Evolutionary conservation across 2,888 invertebrate species (phyloP), one percentile per base, ranked within the genome.

Genomic region (Stenoptilia bipunctidactyla): DNA sequence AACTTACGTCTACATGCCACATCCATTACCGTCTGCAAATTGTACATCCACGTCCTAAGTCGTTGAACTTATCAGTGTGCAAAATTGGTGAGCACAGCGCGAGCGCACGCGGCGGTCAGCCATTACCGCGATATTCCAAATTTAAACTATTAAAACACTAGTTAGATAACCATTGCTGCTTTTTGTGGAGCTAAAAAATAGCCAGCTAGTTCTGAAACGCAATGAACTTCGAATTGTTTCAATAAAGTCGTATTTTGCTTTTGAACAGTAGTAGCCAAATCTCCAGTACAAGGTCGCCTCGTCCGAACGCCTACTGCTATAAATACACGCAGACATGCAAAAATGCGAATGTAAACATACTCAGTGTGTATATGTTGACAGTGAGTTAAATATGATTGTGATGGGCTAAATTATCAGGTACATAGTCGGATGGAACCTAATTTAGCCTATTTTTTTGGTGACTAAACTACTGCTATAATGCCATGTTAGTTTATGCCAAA

Each of bases 51-150:
- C 58, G 67, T 50, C 43, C 49, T 47, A 56, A 65, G 80, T 82
- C 80, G 68, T 70, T 80, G 80, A 80, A 79, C 80, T 76, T 75
- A 72, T 69, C 71, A 68, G 66, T 67, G 61, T 60, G 79, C 79
- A 66, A 79, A 80, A 82, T 80, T 82, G 79, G 77, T 77, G 66
- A 69, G 20, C 65, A 68, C 61, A 62, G 67, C 62, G 54, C 55
- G 58, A 58, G 63, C 68, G 68, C 67, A 61, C 58, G 50, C 67
- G 61, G 66, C 67, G 62, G 53, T 58, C 55, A 51, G 46, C 45
- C 50, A 56, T 51, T 55, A 54, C 48, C 47, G 46, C 35, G 34
- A 15, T 25, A 30, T 40, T 13, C 13, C 36, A 27, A 13, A 37
- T n/a, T n/a, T 10, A 40, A 37, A 15, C 10, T 25, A 13, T 41